Evolutionary conservation across 2,797 vertebrate species (phyloP).

Genomic region (Florisuga fusca): DNA sequence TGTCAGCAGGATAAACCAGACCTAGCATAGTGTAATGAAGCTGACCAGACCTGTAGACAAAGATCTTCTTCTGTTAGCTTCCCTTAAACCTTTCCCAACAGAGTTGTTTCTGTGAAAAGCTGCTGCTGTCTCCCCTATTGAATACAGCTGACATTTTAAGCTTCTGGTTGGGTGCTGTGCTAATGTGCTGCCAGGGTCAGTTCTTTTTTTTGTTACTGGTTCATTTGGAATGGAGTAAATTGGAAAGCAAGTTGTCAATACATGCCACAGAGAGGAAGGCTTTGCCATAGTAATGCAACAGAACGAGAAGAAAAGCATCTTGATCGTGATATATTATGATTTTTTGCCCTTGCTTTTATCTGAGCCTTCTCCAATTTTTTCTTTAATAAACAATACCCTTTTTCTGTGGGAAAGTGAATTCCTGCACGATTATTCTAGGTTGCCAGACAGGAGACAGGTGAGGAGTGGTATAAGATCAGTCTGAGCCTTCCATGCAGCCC

Average conservation of each 20-base stretch:
- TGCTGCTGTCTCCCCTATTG: background rate
- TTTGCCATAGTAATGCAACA: background rate
- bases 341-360: background rate
- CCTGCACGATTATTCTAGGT: background rate
- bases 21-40: background rate
- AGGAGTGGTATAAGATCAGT: background rate
- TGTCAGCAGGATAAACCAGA: background rate
- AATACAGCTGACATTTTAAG: background rate
- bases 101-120: background rate
- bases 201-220: background rate
- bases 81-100: background rate
- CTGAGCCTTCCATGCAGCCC: background rate
- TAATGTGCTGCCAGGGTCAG: conserved; percentile 9
- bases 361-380: background rate
- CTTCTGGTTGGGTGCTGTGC: background rate
- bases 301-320: background rate
- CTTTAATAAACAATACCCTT: background rate
- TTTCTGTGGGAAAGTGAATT: background rate
- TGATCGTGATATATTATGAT: background rate
- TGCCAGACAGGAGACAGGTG: background rate
- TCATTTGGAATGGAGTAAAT: background rate
- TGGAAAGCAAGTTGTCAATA: background rate
- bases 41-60: background rate
- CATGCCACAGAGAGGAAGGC: background rate
- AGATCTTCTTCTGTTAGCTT: background rate